Evolutionary conservation across 2,797 vertebrate genomes (phyloP).

Genomic region (Myotis planiceps): DNA sequence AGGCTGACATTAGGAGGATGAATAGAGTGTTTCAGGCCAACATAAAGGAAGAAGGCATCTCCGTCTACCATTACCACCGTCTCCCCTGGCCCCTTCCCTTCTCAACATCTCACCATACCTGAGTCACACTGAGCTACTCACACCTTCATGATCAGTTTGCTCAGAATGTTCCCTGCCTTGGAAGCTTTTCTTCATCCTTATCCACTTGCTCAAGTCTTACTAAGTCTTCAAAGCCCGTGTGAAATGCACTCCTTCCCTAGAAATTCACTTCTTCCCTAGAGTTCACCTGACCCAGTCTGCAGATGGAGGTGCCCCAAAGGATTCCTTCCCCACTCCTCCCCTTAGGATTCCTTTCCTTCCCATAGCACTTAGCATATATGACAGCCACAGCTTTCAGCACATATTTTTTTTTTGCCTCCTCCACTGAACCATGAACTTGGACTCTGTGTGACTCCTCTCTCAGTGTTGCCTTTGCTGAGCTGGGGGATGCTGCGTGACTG

Average conservation of each 20-base stretch:
- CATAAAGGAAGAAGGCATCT: not conserved
- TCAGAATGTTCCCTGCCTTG: not conserved
- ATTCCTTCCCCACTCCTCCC: not conserved
- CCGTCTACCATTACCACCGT: not conserved
- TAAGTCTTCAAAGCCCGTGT: not conserved
- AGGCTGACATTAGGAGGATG: not conserved
- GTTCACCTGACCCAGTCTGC: not conserved
- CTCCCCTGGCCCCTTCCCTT: too few species aligned
- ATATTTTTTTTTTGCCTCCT: not conserved
- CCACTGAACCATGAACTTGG: constrained; percentile 44
- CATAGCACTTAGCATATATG: not conserved
- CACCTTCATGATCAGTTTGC: not conserved
- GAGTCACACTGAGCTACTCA: not conserved
- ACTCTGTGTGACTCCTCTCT: constrained; percentile 31
- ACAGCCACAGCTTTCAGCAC: not conserved
- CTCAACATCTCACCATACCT: not conserved
- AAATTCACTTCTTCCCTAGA: not conserved
- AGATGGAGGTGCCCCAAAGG: not conserved
- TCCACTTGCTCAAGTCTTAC: not conserved
- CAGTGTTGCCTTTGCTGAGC: not conserved
- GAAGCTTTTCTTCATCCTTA: not conserved
- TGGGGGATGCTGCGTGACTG: not conserved
- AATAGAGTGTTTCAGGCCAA: not conserved
- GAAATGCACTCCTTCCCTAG: not conserved
- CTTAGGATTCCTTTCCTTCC: not conserved